Evolutionary conservation across 2,113 vertebrate species (phyloP), one percentile per base, ranked within the genome.

Genomic region (Mastomys coucha): DNA sequence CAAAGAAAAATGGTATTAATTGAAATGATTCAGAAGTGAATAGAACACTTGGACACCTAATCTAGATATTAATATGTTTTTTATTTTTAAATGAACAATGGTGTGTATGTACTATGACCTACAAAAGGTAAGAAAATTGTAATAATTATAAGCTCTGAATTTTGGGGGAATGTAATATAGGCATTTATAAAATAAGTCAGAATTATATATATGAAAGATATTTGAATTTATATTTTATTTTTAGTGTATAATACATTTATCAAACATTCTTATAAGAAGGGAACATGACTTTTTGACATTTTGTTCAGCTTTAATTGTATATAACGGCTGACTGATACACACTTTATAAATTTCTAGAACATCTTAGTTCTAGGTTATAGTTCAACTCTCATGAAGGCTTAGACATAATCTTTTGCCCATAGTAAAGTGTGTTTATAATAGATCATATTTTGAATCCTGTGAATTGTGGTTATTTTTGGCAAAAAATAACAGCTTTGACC

Each of bases 1-100:
- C 49, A 93, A 91, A 95, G 53, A 53, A 88, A 94, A 91, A 31
- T 78, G 16, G 4, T 33, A 53, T 8, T 82, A 91, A 89, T 82
- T 77, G 67, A 86, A 94, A 86, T 72, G 36, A 42, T 42, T 89
- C 88, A 10, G 24, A 91, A 72, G 1, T 69, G 36, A 95, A 95
- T 80, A 92, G 42, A 76, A 14, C n/a, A 82, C 65, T 82, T 86
- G 67, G 11, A 5, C 13, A 69, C 11, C 67, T 87, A 92, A 91
- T 94, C 60, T 72, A 73, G 20, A 73, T 36, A 26, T 17, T 95
- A 85, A 69, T 63, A 91, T 22, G 8, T 63, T 63, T 63, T 63
- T 63, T 92, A 72, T 24, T 84, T 76, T 85, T 84, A 73, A 58
- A 10, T 93, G 70, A 88, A 69, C 28, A 70, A 45, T 13, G 42